Evolutionary conservation across 2,888 invertebrate species (phyloP), one percentile per base, ranked within the genome.

Genomic region (Heterodera filipjevi): DNA sequence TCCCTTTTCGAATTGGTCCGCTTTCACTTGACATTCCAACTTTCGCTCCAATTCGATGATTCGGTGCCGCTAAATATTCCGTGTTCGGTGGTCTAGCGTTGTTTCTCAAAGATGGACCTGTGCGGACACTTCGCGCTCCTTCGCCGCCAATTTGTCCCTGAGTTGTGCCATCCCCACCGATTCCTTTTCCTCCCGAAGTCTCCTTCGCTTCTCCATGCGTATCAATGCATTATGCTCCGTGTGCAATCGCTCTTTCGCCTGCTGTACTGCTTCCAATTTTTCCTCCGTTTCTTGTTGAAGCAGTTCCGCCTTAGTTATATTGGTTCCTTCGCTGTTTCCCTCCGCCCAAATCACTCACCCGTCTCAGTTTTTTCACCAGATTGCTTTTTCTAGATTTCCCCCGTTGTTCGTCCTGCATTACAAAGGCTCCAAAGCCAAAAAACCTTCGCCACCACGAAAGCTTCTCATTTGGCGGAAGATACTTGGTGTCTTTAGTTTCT

Each of bases 111-210:
- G 10, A 39, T 39, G 39, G n/a, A 77, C 79, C 77, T 82, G 79
- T n/a, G 59, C 22, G 32, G 80, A 80, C 49, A 87, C 83, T 81
- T 87, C 87, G 66, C 82, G 75, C 74, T 87, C 86, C 72, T 86
- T 87, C 1, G 85, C 86, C 33, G 77, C 77, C 22, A 87, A 76
- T 77, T 87, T 87, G 75, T 87, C 87, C 1, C 81, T 81, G 27
- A 87, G 79, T 19, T 86, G 80, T 3, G 81, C 79, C 27, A 87
- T 81, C 1, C 81, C 83, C 32, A 81, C 80, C 59, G 66, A 79
- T 39, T 79, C 80, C 30, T 75, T 71, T 22, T 49, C 49, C 22
- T 78, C 81, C 35, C 66, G 64, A 64, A 66, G 32, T 35, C 33
- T 30, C 33, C 68, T 2, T 3, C 35, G 33, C 68, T 68, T 35